Percentiles rank a stretch among this genome's conserved stretches.
Conservation (phyloP, 2,888 invertebrate species). For the Drosophila formosana region DNA sequence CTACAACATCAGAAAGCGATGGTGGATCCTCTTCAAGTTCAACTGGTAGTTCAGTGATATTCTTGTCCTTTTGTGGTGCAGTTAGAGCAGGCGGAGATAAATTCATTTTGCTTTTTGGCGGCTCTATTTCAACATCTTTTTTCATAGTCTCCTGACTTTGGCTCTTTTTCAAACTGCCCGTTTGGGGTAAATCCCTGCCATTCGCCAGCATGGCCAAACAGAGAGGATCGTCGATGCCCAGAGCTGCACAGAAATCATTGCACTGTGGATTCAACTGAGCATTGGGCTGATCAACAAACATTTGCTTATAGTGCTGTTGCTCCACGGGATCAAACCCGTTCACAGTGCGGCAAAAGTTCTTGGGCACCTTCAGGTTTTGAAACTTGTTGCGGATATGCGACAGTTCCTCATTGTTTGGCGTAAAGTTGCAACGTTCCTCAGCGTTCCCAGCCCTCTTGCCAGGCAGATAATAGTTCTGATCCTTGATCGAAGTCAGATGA, state of each 20-base stretch:
- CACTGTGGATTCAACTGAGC: conserved; percentile 90
- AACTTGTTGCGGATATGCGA: conserved; percentile 88
- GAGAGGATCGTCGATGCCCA: conserved; percentile 93
- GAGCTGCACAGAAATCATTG: conserved; percentile 88
- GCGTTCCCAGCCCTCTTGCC: conserved; percentile 87
- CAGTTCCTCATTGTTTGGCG: conserved; percentile 91
- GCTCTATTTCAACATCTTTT: neutral
- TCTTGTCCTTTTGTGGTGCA: no score
- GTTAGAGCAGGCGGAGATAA: no score
- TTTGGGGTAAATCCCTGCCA: conserved; percentile 84
- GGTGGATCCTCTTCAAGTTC: no score
- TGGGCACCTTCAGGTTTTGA: conserved; percentile 89
- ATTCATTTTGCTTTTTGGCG: no score
- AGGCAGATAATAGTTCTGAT: conserved; percentile 91
- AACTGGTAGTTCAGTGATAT: no score
- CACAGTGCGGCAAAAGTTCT: conserved; percentile 92
- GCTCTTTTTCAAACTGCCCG: conserved; percentile 58
- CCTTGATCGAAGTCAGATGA: conserved; percentile 92
- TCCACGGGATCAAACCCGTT: conserved; percentile 86
- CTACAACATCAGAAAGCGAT: no score
- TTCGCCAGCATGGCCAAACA: conserved; percentile 87
- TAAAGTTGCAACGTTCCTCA: conserved; percentile 87
- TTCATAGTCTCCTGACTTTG: neutral
- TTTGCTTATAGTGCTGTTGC: conserved; percentile 81
- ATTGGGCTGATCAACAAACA: conserved; percentile 84